Evolutionary conservation across 2,797 vertebrate species (phyloP).

Genomic region (Danio tinwini): DNA sequence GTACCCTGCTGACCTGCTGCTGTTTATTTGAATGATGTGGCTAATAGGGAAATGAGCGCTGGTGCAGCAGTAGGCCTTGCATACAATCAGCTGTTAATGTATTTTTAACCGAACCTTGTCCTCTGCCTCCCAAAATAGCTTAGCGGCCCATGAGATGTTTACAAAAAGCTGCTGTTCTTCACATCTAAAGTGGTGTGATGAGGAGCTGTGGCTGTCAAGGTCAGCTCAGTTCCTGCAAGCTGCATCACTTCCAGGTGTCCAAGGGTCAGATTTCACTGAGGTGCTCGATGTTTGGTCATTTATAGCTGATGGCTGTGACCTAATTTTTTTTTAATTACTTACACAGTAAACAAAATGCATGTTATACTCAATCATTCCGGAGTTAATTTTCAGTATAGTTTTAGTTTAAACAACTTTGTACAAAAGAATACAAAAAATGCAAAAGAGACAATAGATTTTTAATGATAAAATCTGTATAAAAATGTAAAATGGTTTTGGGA

Average conservation of each 20-base stretch:
- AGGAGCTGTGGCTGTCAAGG: not conserved
- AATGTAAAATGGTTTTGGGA: no score
- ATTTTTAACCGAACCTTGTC: conserved; percentile 24
- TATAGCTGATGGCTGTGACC: not conserved
- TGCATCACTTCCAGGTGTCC: not conserved
- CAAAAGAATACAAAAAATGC: no score
- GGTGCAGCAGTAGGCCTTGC: conserved; percentile 6
- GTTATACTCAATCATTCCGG: not conserved
- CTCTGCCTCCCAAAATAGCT: not conserved
- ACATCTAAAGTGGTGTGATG: not conserved
- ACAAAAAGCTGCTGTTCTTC: conserved; percentile 12
- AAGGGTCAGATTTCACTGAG: conserved; percentile 19
- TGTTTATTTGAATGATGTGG: conserved; percentile 52
- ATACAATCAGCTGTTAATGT: conserved; percentile 41
- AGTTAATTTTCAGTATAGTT: no score
- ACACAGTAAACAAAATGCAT: not conserved
- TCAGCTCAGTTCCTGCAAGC: conserved; percentile 7
- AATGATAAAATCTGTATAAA: no score
- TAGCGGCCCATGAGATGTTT: conserved; percentile 7
- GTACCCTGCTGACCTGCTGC: conserved; percentile 9
- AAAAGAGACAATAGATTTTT: no score
- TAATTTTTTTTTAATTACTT: not conserved
- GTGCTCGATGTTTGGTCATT: not conserved
- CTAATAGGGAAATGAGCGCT: conserved; percentile 1
- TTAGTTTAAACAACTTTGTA: no score